phyloP scores from a whole-genome alignment of 2,797 vertebrate species.

The Mareca strepera region DNA sequence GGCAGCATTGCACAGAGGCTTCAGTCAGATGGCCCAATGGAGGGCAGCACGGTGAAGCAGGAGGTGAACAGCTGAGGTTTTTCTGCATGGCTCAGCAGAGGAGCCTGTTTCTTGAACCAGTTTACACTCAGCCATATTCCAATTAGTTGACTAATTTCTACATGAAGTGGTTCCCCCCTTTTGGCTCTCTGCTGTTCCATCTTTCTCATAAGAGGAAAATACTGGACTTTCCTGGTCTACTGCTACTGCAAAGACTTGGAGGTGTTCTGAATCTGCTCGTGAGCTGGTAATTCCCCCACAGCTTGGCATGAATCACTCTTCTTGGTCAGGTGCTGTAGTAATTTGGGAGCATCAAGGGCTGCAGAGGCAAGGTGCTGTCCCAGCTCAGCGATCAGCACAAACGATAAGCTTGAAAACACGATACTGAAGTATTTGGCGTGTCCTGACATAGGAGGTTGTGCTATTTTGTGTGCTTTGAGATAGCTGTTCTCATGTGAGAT shows the following conservation, averaged over 20 bases:
- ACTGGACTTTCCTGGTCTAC: background rate
- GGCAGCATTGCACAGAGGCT: background rate
- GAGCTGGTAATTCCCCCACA: background rate
- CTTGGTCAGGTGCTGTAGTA: background rate
- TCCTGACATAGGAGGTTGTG: background rate
- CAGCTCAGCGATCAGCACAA: background rate
- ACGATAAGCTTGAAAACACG: background rate
- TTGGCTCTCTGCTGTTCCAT: background rate
- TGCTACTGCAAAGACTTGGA: background rate
- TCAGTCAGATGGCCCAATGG: background rate
- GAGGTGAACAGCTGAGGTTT: background rate
- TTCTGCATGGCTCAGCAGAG: background rate
- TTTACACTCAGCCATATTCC: background rate
- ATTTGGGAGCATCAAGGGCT: background rate
- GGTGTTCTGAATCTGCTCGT: background rate
- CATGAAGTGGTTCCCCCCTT: background rate
- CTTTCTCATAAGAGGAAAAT: background rate
- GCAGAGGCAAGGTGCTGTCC: background rate
- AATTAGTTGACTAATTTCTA: background rate
- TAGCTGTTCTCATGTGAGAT: background rate
- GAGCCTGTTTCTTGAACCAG: background rate
- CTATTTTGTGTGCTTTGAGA: background rate
- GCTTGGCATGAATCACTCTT: background rate
- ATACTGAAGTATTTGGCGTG: slow-evolving; percentile 1
- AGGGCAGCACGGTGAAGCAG: background rate